Conservation (phyloP, 2,113 vertebrate species). For the Hypomesus transpacificus region DNA sequence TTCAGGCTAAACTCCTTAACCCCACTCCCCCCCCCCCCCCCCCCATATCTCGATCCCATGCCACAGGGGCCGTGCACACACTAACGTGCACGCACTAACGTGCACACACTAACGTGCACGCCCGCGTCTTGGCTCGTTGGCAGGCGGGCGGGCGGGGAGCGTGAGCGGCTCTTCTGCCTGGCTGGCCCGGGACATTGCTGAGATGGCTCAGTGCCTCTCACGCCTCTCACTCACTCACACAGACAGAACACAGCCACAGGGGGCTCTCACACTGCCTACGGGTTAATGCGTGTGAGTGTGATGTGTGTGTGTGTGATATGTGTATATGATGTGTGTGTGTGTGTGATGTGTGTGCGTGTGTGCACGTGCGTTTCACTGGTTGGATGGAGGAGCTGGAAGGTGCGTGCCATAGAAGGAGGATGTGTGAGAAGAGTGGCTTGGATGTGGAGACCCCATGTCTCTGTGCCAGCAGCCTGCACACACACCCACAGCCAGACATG, state of each 20-base stretch:
- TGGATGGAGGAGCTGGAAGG: conserved; percentile 27
- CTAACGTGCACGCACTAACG: conserved; percentile 8
- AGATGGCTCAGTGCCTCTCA: background rate
- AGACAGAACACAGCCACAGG: background rate
- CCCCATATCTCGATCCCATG: too few relatives aligned
- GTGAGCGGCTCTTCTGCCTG: conserved; percentile 47
- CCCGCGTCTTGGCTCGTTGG: conserved; percentile 15
- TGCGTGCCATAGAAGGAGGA: background rate
- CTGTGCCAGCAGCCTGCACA: conserved; percentile 1
- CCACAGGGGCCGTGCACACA: too few relatives aligned
- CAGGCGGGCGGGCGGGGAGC: too few relatives aligned
- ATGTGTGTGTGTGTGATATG: conserved; percentile 8
- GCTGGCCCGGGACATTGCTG: conserved; percentile 39
- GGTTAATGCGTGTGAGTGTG: background rate
- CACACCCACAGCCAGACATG: background rate
- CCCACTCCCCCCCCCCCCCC: background rate
- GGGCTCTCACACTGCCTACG: background rate
- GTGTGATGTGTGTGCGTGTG: conserved; percentile 6
- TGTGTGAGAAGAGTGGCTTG: conserved; percentile 14
- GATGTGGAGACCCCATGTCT: conserved; percentile 8
- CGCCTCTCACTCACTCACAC: conserved; percentile 4
- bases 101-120: too few relatives aligned
- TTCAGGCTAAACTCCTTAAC: background rate
- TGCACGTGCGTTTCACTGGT: background rate
- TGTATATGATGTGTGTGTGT: background rate